Evolutionary conservation across 1,140 invertebrate genomes (phyloP).

Genomic region (Drosophila elegans): DNA sequence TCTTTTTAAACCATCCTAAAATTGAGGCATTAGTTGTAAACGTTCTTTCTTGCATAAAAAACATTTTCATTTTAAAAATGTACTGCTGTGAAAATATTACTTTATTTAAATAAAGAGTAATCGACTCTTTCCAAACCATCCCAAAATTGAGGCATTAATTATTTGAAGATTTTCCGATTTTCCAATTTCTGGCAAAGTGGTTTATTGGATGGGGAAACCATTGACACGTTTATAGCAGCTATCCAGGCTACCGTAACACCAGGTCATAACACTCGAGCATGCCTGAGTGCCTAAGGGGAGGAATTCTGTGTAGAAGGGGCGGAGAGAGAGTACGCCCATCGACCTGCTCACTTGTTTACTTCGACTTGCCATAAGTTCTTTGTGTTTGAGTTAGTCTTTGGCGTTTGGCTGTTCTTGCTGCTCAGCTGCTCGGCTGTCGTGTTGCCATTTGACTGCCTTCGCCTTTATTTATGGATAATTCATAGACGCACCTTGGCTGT

Average conservation of each 20-base stretch:
- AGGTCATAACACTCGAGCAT: slow-evolving; percentile 21
- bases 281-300: slow-evolving; percentile 2
- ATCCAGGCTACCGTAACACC: slow-evolving; percentile 27
- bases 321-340: slow-evolving; percentile 8
- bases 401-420: slow-evolving; percentile 19
- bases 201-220: slow-evolving; percentile 8
- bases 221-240: slow-evolving; percentile 33
- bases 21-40: too few species aligned
- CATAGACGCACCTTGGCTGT: slow-evolving; percentile 68
- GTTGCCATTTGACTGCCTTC: slow-evolving; percentile 64
- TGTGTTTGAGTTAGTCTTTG: slow-evolving; percentile 45
- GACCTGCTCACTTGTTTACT: slow-evolving; percentile 50
- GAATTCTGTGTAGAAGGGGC: neutral
- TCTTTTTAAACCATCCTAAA: too few species aligned
- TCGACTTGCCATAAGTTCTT: slow-evolving; percentile 52
- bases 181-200: slow-evolving; percentile 17
- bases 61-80: too few species aligned
- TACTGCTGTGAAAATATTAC: too few species aligned
- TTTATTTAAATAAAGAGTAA: too few species aligned
- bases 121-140: neutral
- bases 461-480: slow-evolving; percentile 70
- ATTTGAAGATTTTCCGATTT: slow-evolving; percentile 17
- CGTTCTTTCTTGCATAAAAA: too few species aligned
- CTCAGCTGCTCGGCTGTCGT: slow-evolving; percentile 15
- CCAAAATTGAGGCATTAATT: slow-evolving; percentile 7